A percentile compares a stretch with the other conserved stretches of the same genome.
Conservation (phyloP, 2,888 invertebrate species). For the Cryptophagus acutangulus region DNA sequence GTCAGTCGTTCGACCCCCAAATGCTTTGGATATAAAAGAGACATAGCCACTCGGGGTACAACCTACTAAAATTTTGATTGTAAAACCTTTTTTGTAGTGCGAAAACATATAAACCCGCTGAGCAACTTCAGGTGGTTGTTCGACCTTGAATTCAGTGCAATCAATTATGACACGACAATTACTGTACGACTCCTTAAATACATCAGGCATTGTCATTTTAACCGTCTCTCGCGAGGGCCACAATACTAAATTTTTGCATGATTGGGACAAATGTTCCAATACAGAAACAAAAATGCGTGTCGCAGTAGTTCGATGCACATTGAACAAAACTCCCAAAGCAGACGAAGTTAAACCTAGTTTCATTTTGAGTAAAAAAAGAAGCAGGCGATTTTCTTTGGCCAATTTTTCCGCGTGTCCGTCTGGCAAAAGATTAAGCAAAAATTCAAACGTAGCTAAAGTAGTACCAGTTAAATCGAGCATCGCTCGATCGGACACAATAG, state of each 20-base stretch:
- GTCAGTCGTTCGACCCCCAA: conserved; percentile 8
- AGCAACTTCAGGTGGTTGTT: conserved; percentile 1
- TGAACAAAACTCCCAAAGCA: conserved; percentile 3
- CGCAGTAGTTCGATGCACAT: not conserved
- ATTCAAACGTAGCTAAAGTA: too few species aligned
- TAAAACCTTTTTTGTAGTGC: conserved; percentile 7
- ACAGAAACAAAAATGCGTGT: not conserved
- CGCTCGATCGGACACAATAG: too few species aligned
- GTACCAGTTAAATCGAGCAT: too few species aligned
- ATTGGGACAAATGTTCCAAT: not conserved
- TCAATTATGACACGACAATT: conserved; percentile 11
- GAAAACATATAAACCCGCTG: conserved; percentile 2
- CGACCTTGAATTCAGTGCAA: conserved; percentile 12
- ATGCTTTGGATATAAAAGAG: conserved; percentile 3
- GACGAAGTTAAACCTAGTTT: conserved; percentile 3
- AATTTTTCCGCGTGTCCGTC: conserved; percentile 3
- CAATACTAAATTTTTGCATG: not conserved
- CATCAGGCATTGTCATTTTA: conserved; percentile 9
- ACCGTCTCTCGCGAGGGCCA: conserved; percentile 7
- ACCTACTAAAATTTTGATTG: conserved; percentile 3
- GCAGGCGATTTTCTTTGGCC: conserved; percentile 14
- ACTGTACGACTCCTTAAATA: not conserved
- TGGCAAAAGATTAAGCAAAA: conserved; percentile 17
- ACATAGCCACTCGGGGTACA: conserved; percentile 5
- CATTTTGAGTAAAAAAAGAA: conserved; percentile 21